A percentile compares a stretch with the other conserved stretches of the same genome.
These are phyloP conservation scores for Caenorhabditis japonica DNA, from an alignment of 2,888 invertebrate species.

Conservation along the genomic window DNA sequence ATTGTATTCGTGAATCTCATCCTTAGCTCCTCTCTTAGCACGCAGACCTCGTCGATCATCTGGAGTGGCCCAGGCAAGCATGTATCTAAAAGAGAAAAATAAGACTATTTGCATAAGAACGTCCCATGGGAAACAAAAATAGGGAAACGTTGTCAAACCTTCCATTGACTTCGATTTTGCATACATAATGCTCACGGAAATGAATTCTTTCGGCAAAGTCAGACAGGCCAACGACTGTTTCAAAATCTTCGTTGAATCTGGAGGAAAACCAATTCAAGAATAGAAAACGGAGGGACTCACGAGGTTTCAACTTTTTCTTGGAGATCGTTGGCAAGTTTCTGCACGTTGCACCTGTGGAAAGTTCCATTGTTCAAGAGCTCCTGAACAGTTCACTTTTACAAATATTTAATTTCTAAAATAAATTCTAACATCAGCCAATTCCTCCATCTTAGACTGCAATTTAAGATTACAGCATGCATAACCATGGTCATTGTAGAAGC, in stretches of 20 bases:
- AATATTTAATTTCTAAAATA: constrained; percentile 1
- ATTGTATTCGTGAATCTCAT: constrained; percentile 45
- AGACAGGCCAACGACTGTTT: constrained; percentile 46
- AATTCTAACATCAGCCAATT: constrained; percentile 41
- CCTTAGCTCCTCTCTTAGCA: constrained; percentile 12
- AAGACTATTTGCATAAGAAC: background rate
- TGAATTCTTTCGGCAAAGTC: constrained; percentile 53
- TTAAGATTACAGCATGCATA: constrained; percentile 45
- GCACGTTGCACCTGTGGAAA: constrained; percentile 53
- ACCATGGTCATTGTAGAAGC: constrained; percentile 52
- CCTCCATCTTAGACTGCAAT: constrained; percentile 41
- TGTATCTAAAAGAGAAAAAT: no score
- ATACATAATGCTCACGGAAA: constrained; percentile 51
- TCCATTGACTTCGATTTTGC: constrained; percentile 55
- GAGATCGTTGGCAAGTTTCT: constrained; percentile 49
- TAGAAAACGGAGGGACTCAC: constrained; percentile 14
- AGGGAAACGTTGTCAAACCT: constrained; percentile 21
- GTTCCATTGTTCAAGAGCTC: constrained; percentile 39
- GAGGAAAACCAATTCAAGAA: background rate
- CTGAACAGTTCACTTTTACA: constrained; percentile 16
- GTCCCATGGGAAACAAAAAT: background rate
- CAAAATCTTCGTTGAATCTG: constrained; percentile 47
- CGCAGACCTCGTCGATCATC: constrained; percentile 22
- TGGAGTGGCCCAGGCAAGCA: constrained; percentile 47
- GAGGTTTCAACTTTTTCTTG: constrained; percentile 28